Conservation (phyloP, 2,888 invertebrate species). For the Xanthorhoe spadicearia region DNA sequence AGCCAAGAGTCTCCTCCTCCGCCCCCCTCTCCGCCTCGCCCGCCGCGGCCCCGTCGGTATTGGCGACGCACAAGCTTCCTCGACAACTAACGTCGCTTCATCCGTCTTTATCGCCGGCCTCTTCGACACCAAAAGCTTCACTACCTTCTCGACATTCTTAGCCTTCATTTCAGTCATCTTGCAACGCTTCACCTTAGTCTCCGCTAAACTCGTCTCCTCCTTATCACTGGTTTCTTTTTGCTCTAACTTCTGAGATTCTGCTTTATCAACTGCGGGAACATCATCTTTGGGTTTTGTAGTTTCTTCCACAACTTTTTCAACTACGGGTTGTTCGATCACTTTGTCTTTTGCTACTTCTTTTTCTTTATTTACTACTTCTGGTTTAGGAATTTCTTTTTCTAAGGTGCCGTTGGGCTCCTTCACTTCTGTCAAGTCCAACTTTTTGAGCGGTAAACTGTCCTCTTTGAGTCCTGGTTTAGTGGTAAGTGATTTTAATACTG, state of each 20-base stretch:
- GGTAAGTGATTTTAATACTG: conserved; percentile 74
- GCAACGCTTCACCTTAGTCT: conserved; percentile 57
- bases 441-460: conserved; percentile 52
- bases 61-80: conserved; percentile 68
- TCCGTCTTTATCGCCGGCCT: conserved; percentile 75
- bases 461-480: conserved; percentile 60
- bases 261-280: conserved; percentile 33
- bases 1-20: conserved; percentile 45
- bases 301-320: conserved; percentile 35
- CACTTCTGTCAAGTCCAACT: conserved; percentile 47
- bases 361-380: conserved; percentile 41
- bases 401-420: conserved; percentile 45
- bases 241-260: conserved; percentile 45
- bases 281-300: conserved; percentile 39
- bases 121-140: conserved; percentile 75
- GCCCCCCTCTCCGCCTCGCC: conserved; percentile 51
- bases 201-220: conserved; percentile 37
- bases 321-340: conserved; percentile 31
- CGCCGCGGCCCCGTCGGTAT: conserved; percentile 45
- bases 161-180: conserved; percentile 68
- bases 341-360: conserved; percentile 47
- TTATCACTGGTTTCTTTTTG: conserved; percentile 38
- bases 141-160: conserved; percentile 75
- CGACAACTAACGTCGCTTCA: conserved; percentile 69
- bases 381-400: conserved; percentile 41